These are phyloP conservation scores for Corydoras maculifer DNA, from an alignment of 2,113 vertebrate species.

Conservation along the genomic window DNA sequence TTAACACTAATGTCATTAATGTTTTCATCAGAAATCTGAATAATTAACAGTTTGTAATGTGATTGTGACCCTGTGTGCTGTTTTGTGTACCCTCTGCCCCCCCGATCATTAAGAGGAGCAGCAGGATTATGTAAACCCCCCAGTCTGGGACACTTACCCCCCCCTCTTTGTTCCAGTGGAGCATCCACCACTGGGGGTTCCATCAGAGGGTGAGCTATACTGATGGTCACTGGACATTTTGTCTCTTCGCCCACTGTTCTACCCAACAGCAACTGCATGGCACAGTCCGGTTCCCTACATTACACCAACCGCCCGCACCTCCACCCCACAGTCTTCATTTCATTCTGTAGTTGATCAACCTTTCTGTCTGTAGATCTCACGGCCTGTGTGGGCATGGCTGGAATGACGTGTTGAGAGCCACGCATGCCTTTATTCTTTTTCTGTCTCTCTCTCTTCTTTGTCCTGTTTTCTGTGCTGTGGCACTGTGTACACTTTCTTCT, in stretches of 20 bases:
- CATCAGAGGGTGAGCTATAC: slow-evolving; percentile 75
- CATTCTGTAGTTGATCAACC: slow-evolving; percentile 32
- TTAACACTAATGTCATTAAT: slow-evolving; percentile 53
- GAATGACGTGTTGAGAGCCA: slow-evolving; percentile 34
- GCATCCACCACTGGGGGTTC: slow-evolving; percentile 60
- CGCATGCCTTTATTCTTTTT: slow-evolving; percentile 36
- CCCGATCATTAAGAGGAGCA: slow-evolving; percentile 65
- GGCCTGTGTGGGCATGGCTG: slow-evolving; percentile 31
- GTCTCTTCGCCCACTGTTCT: slow-evolving; percentile 35
- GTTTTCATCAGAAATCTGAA: slow-evolving; percentile 56
- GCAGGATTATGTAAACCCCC: slow-evolving; percentile 61
- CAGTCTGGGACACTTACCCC: slow-evolving; percentile 69
- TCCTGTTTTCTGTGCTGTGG: background rate
- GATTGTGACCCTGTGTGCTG: slow-evolving; percentile 33
- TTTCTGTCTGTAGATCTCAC: slow-evolving; percentile 29
- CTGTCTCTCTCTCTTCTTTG: background rate
- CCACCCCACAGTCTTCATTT: slow-evolving; percentile 43
- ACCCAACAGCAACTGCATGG: slow-evolving; percentile 45
- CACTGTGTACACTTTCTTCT: background rate
- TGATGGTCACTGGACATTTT: slow-evolving; percentile 42
- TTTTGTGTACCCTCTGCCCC: slow-evolving; percentile 39
- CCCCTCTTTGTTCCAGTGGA: slow-evolving; percentile 68
- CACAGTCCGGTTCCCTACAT: slow-evolving; percentile 41
- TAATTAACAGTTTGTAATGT: slow-evolving; percentile 57
- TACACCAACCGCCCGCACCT: background rate